phyloP scores from a whole-genome alignment of 2,888 invertebrate genomes.

The Pristionchus arcanus region DNA sequence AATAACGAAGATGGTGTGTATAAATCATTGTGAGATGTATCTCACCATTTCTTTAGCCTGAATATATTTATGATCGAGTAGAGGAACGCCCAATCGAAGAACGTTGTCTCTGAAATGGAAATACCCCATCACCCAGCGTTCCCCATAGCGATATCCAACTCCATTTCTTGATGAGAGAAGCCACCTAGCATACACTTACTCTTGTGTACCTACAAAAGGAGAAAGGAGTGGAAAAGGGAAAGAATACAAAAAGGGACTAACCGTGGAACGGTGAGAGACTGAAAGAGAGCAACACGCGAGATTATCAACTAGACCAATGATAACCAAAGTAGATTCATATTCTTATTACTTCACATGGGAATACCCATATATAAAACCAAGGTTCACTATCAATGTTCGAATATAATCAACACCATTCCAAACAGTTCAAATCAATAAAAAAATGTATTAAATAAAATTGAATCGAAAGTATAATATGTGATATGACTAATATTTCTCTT shows the following conservation, averaged over 20 bases:
- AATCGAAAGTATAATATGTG: too few species aligned
- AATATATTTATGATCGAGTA: constrained; percentile 26
- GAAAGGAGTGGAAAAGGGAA: background rate
- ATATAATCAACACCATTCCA: too few species aligned
- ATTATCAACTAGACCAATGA: background rate
- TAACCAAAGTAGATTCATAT: background rate
- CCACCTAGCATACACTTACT: constrained; percentile 8
- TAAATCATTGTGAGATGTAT: background rate
- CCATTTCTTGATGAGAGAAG: constrained; percentile 14
- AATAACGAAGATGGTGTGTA: background rate
- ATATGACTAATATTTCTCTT: too few species aligned
- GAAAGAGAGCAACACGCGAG: constrained; percentile 44
- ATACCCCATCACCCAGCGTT: background rate
- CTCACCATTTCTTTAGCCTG: constrained; percentile 45
- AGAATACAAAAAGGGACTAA: background rate
- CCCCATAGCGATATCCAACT: background rate
- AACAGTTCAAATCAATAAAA: too few species aligned
- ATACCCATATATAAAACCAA: background rate
- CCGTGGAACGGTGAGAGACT: constrained; percentile 36
- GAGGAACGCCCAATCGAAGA: background rate
- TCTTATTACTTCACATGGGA: background rate
- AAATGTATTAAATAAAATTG: too few species aligned
- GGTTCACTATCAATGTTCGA: too few species aligned
- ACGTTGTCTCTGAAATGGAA: constrained; percentile 30
- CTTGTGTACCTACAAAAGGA: background rate